These are phyloP conservation scores for Urocitellus parryii DNA, from an alignment of 2,113 vertebrate species.

Conservation along the genomic window DNA sequence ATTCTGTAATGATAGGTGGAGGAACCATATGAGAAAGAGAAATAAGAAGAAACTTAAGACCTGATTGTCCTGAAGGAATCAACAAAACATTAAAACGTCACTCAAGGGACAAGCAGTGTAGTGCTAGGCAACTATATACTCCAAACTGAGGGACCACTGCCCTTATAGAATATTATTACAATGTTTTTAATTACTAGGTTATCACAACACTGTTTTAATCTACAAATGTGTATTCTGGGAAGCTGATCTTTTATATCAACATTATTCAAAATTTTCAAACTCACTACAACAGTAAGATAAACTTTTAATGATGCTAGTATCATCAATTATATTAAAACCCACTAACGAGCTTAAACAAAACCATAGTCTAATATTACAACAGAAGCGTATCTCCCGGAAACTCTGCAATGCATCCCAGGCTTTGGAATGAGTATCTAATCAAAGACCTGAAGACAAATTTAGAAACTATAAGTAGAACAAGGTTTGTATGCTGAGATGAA, in stretches of 20 bases:
- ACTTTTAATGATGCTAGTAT: constrained; percentile 4
- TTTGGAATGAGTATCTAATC: background rate
- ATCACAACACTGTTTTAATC: background rate
- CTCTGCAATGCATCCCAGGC: background rate
- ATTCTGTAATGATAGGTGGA: background rate
- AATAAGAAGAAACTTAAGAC: background rate
- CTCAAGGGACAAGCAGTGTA: background rate
- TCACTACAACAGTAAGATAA: background rate
- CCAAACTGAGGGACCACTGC: background rate
- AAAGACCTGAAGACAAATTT: constrained; percentile 47
- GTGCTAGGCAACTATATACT: background rate
- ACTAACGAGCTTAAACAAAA: constrained; percentile 36
- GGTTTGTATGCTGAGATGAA: background rate
- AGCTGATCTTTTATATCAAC: background rate
- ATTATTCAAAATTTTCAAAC: constrained; percentile 57
- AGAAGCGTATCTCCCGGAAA: background rate
- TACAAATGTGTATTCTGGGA: background rate
- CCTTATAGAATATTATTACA: background rate
- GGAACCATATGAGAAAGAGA: background rate
- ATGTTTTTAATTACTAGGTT: background rate
- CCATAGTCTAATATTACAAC: background rate
- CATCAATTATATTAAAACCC: constrained; percentile 1
- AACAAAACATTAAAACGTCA: background rate
- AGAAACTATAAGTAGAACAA: background rate
- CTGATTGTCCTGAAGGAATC: background rate